phyloP scores from a whole-genome alignment of 2,888 invertebrate species.

The Xestia xanthographa region DNA sequence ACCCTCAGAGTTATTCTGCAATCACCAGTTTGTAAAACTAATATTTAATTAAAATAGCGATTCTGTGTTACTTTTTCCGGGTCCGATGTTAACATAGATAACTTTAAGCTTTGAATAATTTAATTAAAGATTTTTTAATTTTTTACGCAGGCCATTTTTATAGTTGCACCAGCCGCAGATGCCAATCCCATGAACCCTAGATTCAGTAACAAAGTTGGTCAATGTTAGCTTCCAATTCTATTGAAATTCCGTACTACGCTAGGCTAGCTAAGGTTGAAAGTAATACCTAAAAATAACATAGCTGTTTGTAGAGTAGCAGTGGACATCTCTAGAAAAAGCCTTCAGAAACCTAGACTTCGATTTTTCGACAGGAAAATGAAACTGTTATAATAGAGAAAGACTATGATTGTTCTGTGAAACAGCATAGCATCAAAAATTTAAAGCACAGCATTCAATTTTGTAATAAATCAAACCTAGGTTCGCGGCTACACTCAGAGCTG shows the following conservation, averaged over 20 bases:
- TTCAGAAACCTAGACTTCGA: not conserved
- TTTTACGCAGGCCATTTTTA: not conserved
- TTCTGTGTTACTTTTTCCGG: slow-evolving; percentile 14
- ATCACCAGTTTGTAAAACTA: slow-evolving; percentile 10
- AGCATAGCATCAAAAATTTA: too few species aligned
- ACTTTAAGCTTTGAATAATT: not conserved
- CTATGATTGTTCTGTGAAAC: too few species aligned
- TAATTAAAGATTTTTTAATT: not conserved
- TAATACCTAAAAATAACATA: not conserved
- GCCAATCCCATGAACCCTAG: not conserved
- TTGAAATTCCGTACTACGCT: not conserved
- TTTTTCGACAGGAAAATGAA: not conserved
- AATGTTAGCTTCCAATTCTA: not conserved
- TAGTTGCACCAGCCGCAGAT: not conserved
- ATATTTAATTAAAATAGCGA: slow-evolving; percentile 27
- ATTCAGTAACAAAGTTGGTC: not conserved
- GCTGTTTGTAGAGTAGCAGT: not conserved
- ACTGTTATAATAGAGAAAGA: not conserved
- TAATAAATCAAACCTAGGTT: too few species aligned
- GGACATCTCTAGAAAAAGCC: not conserved
- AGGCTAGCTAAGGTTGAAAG: not conserved
- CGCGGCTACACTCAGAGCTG: not conserved
- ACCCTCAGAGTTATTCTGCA: slow-evolving; percentile 9
- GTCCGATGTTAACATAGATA: not conserved
- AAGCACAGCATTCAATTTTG: not conserved